Conservation (phyloP, 2,113 vertebrate species). For the Coregonus clupeaformis region DNA sequence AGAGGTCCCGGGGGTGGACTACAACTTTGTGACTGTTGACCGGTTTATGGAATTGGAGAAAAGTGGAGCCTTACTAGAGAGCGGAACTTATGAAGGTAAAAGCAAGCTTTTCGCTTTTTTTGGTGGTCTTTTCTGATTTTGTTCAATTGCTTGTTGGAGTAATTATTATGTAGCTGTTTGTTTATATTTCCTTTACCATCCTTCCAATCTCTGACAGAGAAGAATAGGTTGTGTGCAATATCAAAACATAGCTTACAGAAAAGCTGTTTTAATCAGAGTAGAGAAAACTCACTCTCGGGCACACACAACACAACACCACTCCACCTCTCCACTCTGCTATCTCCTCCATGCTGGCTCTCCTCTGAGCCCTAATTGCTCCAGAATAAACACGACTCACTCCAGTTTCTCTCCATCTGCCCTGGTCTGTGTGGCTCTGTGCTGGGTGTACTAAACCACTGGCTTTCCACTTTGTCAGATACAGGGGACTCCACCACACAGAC, state of each 20-base stretch:
- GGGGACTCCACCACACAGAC: slow-evolving; percentile 29
- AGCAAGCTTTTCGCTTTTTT: too few species aligned
- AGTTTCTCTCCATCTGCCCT: not conserved
- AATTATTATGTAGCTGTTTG: too few species aligned
- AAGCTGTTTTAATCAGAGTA: not conserved
- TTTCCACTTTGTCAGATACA: not conserved
- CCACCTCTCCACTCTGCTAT: too few species aligned
- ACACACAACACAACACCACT: too few species aligned
- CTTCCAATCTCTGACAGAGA: not conserved
- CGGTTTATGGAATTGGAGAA: slow-evolving; percentile 98
- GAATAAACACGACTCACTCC: too few species aligned
- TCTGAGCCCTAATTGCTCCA: too few species aligned
- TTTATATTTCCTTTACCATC: too few species aligned
- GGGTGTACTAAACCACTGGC: too few species aligned
- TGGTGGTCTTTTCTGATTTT: not conserved
- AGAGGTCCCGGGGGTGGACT: slow-evolving; percentile 98
- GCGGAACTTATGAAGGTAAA: slow-evolving; percentile 98
- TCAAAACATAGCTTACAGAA: not conserved
- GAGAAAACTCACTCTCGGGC: not conserved
- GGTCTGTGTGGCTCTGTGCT: not conserved
- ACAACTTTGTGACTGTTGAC: slow-evolving; percentile 96
- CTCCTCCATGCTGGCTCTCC: too few species aligned
- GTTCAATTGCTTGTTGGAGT: too few species aligned
- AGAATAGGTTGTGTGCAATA: not conserved
- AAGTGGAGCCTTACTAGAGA: slow-evolving; percentile 95